Conservation (phyloP, 2,797 vertebrate species). For the Liasis olivaceus region DNA sequence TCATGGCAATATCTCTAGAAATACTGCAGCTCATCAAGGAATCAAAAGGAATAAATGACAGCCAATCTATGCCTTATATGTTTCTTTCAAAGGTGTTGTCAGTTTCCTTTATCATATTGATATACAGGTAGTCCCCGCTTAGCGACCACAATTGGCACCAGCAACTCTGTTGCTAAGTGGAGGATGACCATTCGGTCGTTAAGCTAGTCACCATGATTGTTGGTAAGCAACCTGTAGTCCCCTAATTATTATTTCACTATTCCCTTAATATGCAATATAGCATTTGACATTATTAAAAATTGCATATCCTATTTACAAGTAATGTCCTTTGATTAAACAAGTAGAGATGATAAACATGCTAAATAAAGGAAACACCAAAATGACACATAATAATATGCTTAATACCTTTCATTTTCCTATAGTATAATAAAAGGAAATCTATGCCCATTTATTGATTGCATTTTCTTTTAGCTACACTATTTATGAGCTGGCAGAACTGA, state of each 20-base stretch:
- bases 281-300: no score
- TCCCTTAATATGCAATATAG: background rate
- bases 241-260: slow-evolving; percentile 9
- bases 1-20: slow-evolving; percentile 41
- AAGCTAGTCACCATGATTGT: no score
- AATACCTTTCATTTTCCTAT: background rate
- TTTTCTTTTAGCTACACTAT: no score
- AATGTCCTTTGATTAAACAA: slow-evolving; percentile 22
- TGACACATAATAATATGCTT: slow-evolving; percentile 3
- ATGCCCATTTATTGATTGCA: background rate
- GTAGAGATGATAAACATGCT: slow-evolving; percentile 11
- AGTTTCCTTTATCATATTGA: slow-evolving; percentile 25
- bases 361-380: slow-evolving; percentile 14
- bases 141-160: no score
- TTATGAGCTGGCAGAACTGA: no score
- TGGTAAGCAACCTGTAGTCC: slow-evolving; percentile 9
- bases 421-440: background rate
- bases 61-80: slow-evolving; percentile 36
- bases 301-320: no score
- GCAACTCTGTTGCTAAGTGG: no score
- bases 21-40: slow-evolving; percentile 24
- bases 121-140: background rate
- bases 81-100: background rate
- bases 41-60: slow-evolving; percentile 32
- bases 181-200: no score